These are phyloP conservation scores for Microctenopoma stevenorrisi DNA, from an alignment of 2,797 vertebrate species.

Conservation along the genomic window DNA sequence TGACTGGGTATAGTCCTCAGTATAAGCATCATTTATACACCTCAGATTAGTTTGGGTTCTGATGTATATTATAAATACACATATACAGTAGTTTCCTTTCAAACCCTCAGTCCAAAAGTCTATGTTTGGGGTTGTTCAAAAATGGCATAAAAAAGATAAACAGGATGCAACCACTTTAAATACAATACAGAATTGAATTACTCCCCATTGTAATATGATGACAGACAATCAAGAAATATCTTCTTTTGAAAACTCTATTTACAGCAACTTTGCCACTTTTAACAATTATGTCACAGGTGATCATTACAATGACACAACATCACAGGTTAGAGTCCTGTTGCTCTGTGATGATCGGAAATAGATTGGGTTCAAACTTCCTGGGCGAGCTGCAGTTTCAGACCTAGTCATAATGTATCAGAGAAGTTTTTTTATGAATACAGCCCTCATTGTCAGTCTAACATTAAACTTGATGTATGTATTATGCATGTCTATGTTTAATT, in stretches of 20 bases:
- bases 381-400: slow-evolving; percentile 48
- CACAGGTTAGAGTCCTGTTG: slow-evolving; percentile 68
- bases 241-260: slow-evolving; percentile 77
- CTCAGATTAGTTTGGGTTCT: slow-evolving; percentile 61
- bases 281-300: slow-evolving; percentile 70
- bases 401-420: slow-evolving; percentile 32
- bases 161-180: slow-evolving; percentile 75
- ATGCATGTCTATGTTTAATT: slow-evolving; percentile 30
- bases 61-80: slow-evolving; percentile 65
- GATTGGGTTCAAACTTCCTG: slow-evolving; percentile 51
- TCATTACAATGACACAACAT: slow-evolving; percentile 63
- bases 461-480: slow-evolving; percentile 14
- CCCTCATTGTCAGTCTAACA: slow-evolving; percentile 41
- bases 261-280: slow-evolving; percentile 75
- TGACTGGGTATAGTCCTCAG: slow-evolving; percentile 52
- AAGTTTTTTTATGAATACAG: slow-evolving; percentile 47
- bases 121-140: slow-evolving; percentile 61
- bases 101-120: slow-evolving; percentile 42
- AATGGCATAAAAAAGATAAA: slow-evolving; percentile 59
- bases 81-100: slow-evolving; percentile 39
- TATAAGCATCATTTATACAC: slow-evolving; percentile 69
- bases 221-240: slow-evolving; percentile 70
- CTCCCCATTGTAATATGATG: slow-evolving; percentile 67
- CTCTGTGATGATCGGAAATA: slow-evolving; percentile 64
- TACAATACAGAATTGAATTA: slow-evolving; percentile 74